phyloP scores from a whole-genome alignment of 2,113 vertebrate genomes.

The Sander lucioperca region DNA sequence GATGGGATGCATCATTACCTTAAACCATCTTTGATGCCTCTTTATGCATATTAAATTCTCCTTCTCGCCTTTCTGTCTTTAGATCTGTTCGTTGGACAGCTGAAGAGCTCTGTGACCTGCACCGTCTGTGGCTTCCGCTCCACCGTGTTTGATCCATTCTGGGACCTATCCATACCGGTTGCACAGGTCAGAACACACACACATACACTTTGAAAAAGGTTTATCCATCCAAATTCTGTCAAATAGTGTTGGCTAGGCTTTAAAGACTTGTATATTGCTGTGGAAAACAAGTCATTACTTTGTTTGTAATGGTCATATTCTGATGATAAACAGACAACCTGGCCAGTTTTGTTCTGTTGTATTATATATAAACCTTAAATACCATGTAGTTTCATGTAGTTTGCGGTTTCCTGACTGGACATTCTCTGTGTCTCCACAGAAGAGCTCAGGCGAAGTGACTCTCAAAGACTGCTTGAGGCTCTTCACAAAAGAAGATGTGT shows the following conservation, averaged over 20 bases:
- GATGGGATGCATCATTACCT: background rate
- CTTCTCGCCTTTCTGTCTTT: constrained; percentile 8
- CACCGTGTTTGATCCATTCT: constrained; percentile 96
- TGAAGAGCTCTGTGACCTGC: constrained; percentile 96
- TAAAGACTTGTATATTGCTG: background rate
- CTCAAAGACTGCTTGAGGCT: constrained; percentile 94
- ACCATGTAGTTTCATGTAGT: too few relatives aligned
- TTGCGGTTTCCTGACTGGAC: constrained; percentile 3
- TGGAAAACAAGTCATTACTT: background rate
- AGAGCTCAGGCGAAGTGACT: constrained; percentile 89
- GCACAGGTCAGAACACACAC: constrained; percentile 85
- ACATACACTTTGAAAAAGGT: background rate
- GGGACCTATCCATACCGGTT: constrained; percentile 96
- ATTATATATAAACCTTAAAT: too few relatives aligned
- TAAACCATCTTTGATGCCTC: background rate
- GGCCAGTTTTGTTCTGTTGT: background rate
- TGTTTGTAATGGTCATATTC: background rate
- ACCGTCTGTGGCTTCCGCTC: constrained; percentile 93
- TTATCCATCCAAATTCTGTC: background rate
- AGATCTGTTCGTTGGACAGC: constrained; percentile 98
- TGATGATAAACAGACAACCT: background rate
- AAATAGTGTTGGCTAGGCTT: background rate
- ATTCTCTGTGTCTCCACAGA: constrained; percentile 73
- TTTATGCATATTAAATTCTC: background rate
- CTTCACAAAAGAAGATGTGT: constrained; percentile 94